Base-by-base conservation (phyloP, 2,797 vertebrate genomes). In the Acanthornis magna region DNA sequence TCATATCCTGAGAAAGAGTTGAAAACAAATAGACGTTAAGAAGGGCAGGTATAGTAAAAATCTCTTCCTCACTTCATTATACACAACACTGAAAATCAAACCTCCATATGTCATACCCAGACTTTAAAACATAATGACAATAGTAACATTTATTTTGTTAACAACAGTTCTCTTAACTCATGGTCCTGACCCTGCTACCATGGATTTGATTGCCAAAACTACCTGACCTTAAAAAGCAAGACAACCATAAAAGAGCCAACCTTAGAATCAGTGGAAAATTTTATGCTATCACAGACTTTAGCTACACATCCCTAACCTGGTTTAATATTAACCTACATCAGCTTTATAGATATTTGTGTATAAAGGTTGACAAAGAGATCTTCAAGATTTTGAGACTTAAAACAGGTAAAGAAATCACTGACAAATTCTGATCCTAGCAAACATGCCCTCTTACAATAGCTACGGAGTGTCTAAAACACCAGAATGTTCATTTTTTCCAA, bases 21-120 rank as follows among this genome's bases (percentile, higher is more conserved):
- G 88, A 54, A 90, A 96, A 57, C 70, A 92, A 91, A 94, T 8
- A 82, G 85, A 82, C 89, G 71, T 93, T 87, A 90, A 74, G 75
- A 93, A 65, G 53, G 60, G 71, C 83, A 97, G 82, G 88, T 96
- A 95, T 57, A 88, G 88, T 90, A 96, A 94, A 94, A 96, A 79
- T 71, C 57, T 95, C 91, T 88, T 91, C 79, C 70, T 91, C 73
- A 29, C 40, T 91, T 89, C 76, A 86, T 93, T 84, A 94, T 91
- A 66, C 36, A 62, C 42, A 47, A 47, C 36, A 40, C 66, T 78
- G 82, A 88, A 96, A 96, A 95, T 90, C 76, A 91, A 93, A n/a
- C 48, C 22, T 90, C 95, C 83, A 85, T 93, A 96, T 88, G 94
- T 76, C 92, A 86, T 22, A 88, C 0, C 0, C 20, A 90, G 27